Percentiles rank a stretch among this genome's conserved stretches.
These are phyloP conservation scores for Netelia fuscicornis DNA, from an alignment of 2,888 invertebrate species.

Conservation along the genomic window DNA sequence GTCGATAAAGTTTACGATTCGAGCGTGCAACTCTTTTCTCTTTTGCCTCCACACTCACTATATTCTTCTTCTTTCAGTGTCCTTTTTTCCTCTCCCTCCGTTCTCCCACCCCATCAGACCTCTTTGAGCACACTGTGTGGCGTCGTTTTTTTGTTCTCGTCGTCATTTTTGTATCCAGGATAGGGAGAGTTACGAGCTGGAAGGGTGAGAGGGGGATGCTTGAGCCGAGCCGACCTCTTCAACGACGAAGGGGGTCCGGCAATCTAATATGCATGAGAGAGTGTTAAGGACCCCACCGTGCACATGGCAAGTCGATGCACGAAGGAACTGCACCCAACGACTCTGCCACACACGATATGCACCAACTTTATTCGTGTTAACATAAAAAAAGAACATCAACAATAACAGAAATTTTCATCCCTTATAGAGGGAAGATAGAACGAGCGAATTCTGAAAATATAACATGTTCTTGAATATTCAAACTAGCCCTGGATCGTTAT, in stretches of 20 bases:
- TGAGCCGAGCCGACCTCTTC: not conserved
- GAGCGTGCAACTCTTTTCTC: slow-evolving; percentile 52
- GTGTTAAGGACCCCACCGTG: slow-evolving; percentile 38
- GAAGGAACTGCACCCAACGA: slow-evolving; percentile 57
- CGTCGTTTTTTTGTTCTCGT: no score
- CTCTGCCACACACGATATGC: not conserved
- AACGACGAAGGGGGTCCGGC: slow-evolving; percentile 47
- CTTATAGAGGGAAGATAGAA: no score
- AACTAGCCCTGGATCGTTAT: no score
- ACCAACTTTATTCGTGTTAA: no score
- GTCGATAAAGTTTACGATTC: slow-evolving; percentile 68
- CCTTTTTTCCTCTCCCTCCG: slow-evolving; percentile 60
- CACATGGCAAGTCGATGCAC: slow-evolving; percentile 54
- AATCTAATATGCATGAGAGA: slow-evolving; percentile 67
- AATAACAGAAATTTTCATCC: no score
- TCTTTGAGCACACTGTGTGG: no score
- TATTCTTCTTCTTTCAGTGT: slow-evolving; percentile 35
- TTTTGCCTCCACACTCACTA: slow-evolving; percentile 37
- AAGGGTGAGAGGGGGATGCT: no score
- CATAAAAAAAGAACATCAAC: no score
- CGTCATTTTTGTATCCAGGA: no score
- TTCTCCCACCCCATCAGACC: not conserved
- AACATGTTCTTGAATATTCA: no score
- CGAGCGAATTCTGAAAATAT: no score
- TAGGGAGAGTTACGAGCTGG: no score